Percentiles rank a stretch among this genome's conserved stretches.
These are phyloP conservation scores for Loris lydekkerianus DNA, from an alignment of 2,797 vertebrate species.

Conservation along the genomic window DNA sequence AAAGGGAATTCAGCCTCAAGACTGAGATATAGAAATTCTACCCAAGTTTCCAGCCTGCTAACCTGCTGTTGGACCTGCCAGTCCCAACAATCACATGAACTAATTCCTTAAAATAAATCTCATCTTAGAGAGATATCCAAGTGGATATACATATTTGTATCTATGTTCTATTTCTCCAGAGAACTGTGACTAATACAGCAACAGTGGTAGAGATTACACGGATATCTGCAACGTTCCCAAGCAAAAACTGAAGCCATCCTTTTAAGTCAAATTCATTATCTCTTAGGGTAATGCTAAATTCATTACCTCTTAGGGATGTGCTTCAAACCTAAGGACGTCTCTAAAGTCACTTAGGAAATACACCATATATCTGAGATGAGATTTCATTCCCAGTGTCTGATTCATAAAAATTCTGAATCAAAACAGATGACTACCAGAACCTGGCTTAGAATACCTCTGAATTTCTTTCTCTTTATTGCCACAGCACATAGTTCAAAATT, in stretches of 20 bases:
- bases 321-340: background rate
- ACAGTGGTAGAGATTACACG: background rate
- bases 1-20: background rate
- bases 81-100: background rate
- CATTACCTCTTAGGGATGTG: background rate
- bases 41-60: background rate
- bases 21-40: background rate
- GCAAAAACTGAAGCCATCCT: background rate
- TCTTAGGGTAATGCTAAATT: slow-evolving; percentile 18
- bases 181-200: background rate
- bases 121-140: background rate
- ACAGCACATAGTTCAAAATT: background rate
- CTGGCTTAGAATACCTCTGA: background rate
- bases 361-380: background rate
- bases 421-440: background rate
- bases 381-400: background rate
- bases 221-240: background rate
- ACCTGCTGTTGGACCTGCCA: background rate
- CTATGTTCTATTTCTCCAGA: background rate
- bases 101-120: slow-evolving; percentile 30
- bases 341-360: slow-evolving; percentile 40
- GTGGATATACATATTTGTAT: too few relatives aligned
- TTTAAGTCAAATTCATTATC: background rate
- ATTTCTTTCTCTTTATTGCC: slow-evolving; percentile 10
- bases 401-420: slow-evolving; percentile 7